Evolutionary conservation across 2,113 vertebrate species (phyloP), one percentile per base, ranked within the genome.

Genomic region (Poeciliopsis prolifica): DNA sequence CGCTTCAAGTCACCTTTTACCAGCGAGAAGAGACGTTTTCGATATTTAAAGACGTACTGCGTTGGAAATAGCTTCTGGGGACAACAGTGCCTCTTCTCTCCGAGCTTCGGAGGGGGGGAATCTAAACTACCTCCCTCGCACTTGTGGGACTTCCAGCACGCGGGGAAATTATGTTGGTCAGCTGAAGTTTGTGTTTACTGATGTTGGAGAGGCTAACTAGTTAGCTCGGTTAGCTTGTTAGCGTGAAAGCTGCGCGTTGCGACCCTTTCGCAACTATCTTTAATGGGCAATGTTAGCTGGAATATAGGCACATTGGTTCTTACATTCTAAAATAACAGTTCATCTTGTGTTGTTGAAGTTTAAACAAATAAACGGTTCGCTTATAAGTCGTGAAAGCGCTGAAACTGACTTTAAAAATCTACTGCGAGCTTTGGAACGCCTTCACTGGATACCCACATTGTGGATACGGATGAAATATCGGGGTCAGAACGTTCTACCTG

Each of bases 151-250:
- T 75, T 30, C 24, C 17, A 26, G n/a, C 17, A 37, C 48, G 64
- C 35, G 0, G 35, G 40, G 33, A 72, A 78, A 82, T 28, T 10
- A 28, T 65, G 35, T 68, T 30, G 67, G 74, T 72, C 65, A 65
- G 75, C 65, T 70, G 79, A 91, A 88, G 86, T 92, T 88, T 86
- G 77, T 82, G 74, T 87, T 88, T 82, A 80, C 80, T 87, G 83
- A 40, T 71, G 84, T 82, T 78, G 68, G 26, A 37, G 74, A 63
- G 80, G 83, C 78, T 88, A 90, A 88, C 90, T 80, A 61, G 78
- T 68, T 89, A 78, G 87, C 90, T 72, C 76, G 80, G 82, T 85
- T 89, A 92, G 92, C 90, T 26, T 78, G 85, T 71, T 91, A 89
- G 87, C 86, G 66, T 69, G 65, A 80, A 87, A 82, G 72, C 73